These are phyloP conservation scores for Cherax destructor DNA, from an alignment of 1,140 invertebrate species.

Conservation along the genomic window DNA sequence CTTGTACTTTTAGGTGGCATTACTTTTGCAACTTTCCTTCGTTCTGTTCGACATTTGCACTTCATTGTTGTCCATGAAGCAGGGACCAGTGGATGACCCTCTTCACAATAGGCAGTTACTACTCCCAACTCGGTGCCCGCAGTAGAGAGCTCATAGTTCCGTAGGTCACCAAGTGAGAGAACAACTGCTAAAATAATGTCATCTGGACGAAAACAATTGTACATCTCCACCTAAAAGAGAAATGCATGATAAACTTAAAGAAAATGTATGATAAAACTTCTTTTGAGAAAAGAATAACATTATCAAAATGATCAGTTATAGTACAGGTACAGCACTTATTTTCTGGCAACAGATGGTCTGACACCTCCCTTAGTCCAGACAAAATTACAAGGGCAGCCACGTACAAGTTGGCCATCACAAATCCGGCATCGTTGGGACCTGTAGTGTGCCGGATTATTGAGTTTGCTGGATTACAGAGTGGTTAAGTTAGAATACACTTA, in stretches of 20 bases:
- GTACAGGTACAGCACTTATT: too few species aligned
- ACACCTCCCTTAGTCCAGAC: too few species aligned
- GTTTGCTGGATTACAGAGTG: too few species aligned
- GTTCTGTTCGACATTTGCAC: constrained; percentile 67
- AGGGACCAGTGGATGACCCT: constrained; percentile 69
- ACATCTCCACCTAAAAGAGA: constrained; percentile 70
- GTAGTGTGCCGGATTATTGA: too few species aligned
- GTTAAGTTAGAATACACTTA: too few species aligned
- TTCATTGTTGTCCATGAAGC: constrained; percentile 70
- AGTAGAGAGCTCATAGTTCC: constrained; percentile 68
- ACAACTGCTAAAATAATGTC: constrained; percentile 70
- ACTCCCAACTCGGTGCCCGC: constrained; percentile 64
- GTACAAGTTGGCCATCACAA: too few species aligned
- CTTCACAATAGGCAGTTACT: constrained; percentile 68
- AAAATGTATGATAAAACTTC: too few species aligned
- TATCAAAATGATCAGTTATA: too few species aligned
- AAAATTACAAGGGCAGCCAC: too few species aligned
- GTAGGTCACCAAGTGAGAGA: constrained; percentile 62
- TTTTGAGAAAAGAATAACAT: too few species aligned
- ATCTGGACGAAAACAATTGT: constrained; percentile 68
- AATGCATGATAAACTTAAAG: neutral
- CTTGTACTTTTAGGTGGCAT: constrained; percentile 59
- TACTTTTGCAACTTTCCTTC: constrained; percentile 70
- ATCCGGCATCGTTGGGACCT: too few species aligned
- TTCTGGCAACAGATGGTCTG: too few species aligned